phyloP scores from a whole-genome alignment of 2,113 vertebrate species.

The Gobius niger region DNA sequence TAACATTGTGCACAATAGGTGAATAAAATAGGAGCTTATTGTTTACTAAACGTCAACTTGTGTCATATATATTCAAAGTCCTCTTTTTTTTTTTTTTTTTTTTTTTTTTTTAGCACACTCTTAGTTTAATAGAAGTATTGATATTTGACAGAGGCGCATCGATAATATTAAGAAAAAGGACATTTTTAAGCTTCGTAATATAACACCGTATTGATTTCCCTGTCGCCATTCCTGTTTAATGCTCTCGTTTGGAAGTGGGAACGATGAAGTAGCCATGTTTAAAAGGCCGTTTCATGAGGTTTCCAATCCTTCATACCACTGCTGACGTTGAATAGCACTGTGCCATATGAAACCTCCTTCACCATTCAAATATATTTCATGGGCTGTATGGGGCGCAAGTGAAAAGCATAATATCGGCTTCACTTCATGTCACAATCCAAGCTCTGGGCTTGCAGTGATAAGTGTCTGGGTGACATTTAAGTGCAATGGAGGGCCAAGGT shows the following conservation, averaged over 20 bases:
- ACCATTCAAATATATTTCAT: constrained; percentile 25
- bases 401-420: constrained; percentile 10
- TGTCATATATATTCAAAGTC: constrained; percentile 42
- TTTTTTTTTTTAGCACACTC: constrained; percentile 27
- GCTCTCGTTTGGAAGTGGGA: constrained; percentile 43
- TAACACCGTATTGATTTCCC: constrained; percentile 50
- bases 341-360: background rate
- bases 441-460: constrained; percentile 32
- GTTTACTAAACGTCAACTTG: constrained; percentile 37
- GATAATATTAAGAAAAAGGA: constrained; percentile 44
- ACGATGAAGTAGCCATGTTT: constrained; percentile 38
- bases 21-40: background rate
- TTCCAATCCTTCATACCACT: constrained; percentile 35
- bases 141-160: constrained; percentile 40
- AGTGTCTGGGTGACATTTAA: constrained; percentile 45
- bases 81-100: constrained; percentile 12
- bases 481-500: constrained; percentile 36
- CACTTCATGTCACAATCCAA: constrained; percentile 28
- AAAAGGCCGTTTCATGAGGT: constrained; percentile 39
- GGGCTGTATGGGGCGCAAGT: background rate
- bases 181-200: constrained; percentile 47
- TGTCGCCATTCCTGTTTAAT: constrained; percentile 43
- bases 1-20: background rate
- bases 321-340: constrained; percentile 10
- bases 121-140: constrained; percentile 57